Conservation (phyloP, 2,113 vertebrate genomes). For the Jaculus jaculus region DNA sequence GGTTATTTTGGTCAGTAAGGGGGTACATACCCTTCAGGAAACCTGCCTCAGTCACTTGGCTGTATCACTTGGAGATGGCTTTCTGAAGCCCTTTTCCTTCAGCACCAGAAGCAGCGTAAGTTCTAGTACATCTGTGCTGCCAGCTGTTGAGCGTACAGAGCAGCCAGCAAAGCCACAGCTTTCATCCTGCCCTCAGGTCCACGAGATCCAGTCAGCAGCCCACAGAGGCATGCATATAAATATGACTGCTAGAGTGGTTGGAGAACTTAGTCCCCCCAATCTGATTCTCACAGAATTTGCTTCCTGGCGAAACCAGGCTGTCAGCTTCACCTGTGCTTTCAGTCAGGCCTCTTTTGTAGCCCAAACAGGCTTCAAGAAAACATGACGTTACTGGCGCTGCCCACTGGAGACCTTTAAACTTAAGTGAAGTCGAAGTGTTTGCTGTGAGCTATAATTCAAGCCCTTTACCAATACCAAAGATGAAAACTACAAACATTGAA, state of each 20-base stretch:
- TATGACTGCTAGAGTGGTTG: neutral
- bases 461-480: neutral
- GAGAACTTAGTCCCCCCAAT: neutral
- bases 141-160: neutral
- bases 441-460: neutral
- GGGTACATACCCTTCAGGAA: neutral
- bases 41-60: neutral
- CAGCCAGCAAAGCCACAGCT: neutral
- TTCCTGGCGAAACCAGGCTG: neutral
- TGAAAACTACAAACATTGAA: constrained; percentile 24
- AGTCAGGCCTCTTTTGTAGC: neutral
- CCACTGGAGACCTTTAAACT: neutral
- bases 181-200: neutral
- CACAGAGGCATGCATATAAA: neutral
- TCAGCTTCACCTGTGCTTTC: neutral
- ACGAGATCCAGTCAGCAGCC: neutral
- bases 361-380: constrained; percentile 8
- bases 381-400: neutral
- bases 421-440: neutral
- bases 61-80: neutral
- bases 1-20: neutral
- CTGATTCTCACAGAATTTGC: constrained; percentile 23
- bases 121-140: neutral
- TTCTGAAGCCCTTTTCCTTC: neutral
- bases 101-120: neutral